Percentiles rank a stretch among this genome's conserved stretches.
Evolutionary conservation across 2,113 vertebrate species (phyloP).

Genomic region (Lampris megalopsis): DNA sequence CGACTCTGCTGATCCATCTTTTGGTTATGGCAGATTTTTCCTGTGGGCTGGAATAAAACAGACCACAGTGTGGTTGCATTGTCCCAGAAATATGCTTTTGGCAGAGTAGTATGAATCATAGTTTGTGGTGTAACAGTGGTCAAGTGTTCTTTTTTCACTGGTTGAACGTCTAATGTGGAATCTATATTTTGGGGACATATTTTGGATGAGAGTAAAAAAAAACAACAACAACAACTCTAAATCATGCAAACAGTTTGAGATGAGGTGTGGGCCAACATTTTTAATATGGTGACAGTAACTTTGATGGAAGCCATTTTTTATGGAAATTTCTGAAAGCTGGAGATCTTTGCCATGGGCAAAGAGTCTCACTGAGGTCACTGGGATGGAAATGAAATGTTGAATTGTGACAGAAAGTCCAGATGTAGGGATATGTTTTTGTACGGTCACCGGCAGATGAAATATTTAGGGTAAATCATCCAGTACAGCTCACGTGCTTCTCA

Average conservation of each 20-base stretch:
- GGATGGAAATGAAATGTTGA: slow-evolving; percentile 31
- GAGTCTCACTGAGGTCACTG: neutral
- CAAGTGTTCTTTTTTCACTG: no score
- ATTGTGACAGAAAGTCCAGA: slow-evolving; percentile 4
- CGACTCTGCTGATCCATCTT: no score
- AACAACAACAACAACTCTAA: neutral
- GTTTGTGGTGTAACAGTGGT: no score
- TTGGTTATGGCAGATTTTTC: no score
- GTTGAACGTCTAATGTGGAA: no score
- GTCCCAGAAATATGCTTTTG: no score
- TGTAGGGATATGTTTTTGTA: neutral
- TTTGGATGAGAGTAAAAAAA: no score
- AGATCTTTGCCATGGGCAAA: neutral
- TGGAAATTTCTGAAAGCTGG: neutral
- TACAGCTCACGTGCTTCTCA: neutral
- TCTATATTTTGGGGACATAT: no score
- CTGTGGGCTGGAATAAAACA: no score
- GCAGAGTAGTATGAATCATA: no score
- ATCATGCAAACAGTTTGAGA: slow-evolving; percentile 4
- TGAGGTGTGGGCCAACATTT: neutral
- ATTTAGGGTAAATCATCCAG: neutral
- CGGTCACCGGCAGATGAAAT: slow-evolving; percentile 7
- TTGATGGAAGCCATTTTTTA: neutral
- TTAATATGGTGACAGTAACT: slow-evolving; percentile 5
- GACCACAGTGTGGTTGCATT: no score